These are phyloP conservation scores for Pseudopipra pipra DNA, from an alignment of 2,113 vertebrate species.

Conservation along the genomic window DNA sequence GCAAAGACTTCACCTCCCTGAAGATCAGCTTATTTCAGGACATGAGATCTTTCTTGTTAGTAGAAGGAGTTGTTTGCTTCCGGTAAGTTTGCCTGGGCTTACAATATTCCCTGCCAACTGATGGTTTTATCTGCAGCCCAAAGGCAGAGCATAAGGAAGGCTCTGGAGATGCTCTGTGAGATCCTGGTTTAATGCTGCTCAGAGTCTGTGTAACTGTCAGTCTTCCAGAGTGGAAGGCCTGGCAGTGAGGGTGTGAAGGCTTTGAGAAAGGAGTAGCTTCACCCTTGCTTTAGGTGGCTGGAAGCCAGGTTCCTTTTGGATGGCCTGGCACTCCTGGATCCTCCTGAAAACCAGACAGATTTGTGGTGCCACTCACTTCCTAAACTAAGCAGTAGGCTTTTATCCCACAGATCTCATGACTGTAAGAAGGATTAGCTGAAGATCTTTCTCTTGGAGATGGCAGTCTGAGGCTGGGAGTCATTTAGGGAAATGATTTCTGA, in stretches of 20 bases:
- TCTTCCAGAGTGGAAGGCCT: not conserved
- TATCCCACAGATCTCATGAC: not conserved
- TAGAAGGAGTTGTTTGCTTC: not conserved
- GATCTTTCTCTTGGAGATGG: not conserved
- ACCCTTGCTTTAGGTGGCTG: not conserved
- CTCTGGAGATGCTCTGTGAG: not conserved
- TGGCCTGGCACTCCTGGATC: not conserved
- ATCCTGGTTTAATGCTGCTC: not conserved
- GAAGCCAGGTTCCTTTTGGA: not conserved
- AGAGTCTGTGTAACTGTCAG: rapidly evolving
- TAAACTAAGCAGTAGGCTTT: not conserved
- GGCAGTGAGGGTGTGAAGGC: not conserved
- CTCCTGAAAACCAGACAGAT: not conserved
- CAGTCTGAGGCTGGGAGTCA: not conserved
- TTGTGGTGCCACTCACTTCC: rapidly evolving
- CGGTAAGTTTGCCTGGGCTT: not conserved
- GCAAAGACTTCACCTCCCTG: not conserved
- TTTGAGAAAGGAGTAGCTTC: not conserved
- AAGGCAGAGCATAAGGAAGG: not conserved
- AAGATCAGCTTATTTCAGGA: not conserved
- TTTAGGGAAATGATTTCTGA: not conserved
- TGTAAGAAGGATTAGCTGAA: not conserved
- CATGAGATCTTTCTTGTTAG: not conserved
- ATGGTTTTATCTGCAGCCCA: not conserved
- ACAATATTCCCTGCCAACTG: not conserved